Percentiles rank a stretch among this genome's conserved stretches.
These are phyloP conservation scores for Ctenopoma multispine DNA, from an alignment of 2,797 vertebrate genomes.

Conservation along the genomic window DNA sequence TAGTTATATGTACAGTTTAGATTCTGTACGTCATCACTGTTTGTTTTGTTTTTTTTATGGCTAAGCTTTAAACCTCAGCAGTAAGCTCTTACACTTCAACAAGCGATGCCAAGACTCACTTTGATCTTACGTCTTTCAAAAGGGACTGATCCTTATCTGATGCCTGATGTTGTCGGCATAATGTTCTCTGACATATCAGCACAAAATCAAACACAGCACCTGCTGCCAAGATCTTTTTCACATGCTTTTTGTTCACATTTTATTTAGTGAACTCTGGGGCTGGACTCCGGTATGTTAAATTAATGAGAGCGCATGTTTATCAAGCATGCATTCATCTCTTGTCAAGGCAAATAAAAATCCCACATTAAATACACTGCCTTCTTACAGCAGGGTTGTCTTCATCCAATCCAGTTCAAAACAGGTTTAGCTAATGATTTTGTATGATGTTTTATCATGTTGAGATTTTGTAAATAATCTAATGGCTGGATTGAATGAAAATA, in stretches of 20 bases:
- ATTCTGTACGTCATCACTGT: constrained; percentile 17
- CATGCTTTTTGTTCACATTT: constrained; percentile 33
- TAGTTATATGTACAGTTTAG: constrained; percentile 16
- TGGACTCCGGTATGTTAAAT: constrained; percentile 74
- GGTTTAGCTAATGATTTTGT: constrained; percentile 16
- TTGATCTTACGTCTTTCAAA: constrained; percentile 49
- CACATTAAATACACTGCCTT: constrained; percentile 16
- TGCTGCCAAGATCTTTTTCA: constrained; percentile 18
- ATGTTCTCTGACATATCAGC: constrained; percentile 34
- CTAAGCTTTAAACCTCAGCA: constrained; percentile 46
- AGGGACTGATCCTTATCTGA: constrained; percentile 46
- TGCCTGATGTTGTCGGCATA: constrained; percentile 48
- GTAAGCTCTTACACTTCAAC: constrained; percentile 29
- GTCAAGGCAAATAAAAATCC: constrained; percentile 38
- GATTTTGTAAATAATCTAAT: constrained; percentile 56
- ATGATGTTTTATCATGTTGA: constrained; percentile 40
- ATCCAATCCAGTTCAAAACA: constrained; percentile 30
- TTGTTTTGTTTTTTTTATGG: constrained; percentile 23
- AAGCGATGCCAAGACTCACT: constrained; percentile 31
- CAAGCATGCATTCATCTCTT: constrained; percentile 48
- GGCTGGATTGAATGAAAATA: constrained; percentile 53
- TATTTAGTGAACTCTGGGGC: constrained; percentile 62
- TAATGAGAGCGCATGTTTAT: constrained; percentile 65
- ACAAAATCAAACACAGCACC: constrained; percentile 33
- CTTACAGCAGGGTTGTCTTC: constrained; percentile 15